Evolutionary conservation across 2,888 invertebrate species (phyloP).

Genomic region (Orgyia antiqua): DNA sequence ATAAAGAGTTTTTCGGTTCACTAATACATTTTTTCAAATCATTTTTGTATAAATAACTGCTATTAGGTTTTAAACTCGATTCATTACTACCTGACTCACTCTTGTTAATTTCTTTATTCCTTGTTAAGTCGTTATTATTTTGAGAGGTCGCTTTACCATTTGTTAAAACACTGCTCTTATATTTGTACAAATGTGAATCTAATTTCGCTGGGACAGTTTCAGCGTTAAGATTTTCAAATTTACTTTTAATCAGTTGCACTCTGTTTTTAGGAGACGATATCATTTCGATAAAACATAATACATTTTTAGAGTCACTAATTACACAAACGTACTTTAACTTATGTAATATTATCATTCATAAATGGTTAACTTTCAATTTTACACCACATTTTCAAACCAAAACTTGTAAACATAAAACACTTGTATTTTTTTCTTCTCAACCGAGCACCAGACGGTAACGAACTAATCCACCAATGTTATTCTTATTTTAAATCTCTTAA

Average conservation of each 20-base stretch:
- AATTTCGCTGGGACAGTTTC: conserved; percentile 36
- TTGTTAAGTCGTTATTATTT: conserved; percentile 14
- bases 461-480: conserved; percentile 10
- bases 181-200: conserved; percentile 26
- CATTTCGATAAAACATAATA: conserved; percentile 53
- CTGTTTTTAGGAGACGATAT: conserved; percentile 69
- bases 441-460: conserved; percentile 13
- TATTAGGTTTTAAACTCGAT: conserved; percentile 43
- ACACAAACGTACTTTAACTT: conserved; percentile 5
- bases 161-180: conserved; percentile 14
- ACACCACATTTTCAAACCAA: conserved; percentile 7
- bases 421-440: conserved; percentile 17
- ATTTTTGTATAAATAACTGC: conserved; percentile 58
- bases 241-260: conserved; percentile 81
- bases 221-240: conserved; percentile 76
- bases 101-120: conserved; percentile 19
- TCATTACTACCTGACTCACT: conserved; percentile 36
- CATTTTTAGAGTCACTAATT: conserved; percentile 40
- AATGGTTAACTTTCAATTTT: conserved; percentile 1
- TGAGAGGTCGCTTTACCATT: conserved; percentile 25
- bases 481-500: conserved; percentile 11
- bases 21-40: conserved; percentile 46
- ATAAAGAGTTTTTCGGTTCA: conserved; percentile 51
- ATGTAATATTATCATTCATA: conserved; percentile 1
- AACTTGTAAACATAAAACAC: conserved; percentile 14